Conservation (phyloP, 2,888 invertebrate species). For the Leuctra nigra region DNA sequence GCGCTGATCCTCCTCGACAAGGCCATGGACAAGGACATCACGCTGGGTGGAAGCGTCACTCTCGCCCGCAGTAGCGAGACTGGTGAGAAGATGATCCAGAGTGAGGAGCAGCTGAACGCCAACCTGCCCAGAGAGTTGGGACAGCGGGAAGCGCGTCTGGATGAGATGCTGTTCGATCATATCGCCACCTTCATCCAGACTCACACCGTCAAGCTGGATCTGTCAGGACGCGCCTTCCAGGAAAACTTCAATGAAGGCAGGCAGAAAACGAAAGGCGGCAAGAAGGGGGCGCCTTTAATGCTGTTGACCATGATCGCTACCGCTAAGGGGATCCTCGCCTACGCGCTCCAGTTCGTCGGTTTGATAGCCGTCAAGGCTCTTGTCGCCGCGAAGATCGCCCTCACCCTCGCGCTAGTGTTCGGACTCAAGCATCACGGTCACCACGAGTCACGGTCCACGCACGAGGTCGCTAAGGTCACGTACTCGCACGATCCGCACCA, state of each 20-base stretch:
- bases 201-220: slow-evolving; percentile 13
- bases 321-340: too few relatives aligned
- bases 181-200: slow-evolving; percentile 6
- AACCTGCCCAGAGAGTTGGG: slow-evolving; percentile 1
- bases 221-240: not conserved
- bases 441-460: too few relatives aligned
- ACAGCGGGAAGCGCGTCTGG: slow-evolving; percentile 6
- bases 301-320: too few relatives aligned
- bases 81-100: not conserved
- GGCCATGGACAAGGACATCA: slow-evolving; percentile 13
- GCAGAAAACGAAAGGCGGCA: too few relatives aligned
- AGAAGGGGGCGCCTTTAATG: too few relatives aligned
- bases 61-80: slow-evolving; percentile 7
- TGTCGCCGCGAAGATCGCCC: too few relatives aligned
- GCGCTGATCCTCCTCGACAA: slow-evolving; percentile 38
- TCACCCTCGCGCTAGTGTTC: too few relatives aligned
- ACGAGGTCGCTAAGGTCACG: too few relatives aligned
- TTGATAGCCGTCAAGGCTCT: too few relatives aligned
- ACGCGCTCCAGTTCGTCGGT: too few relatives aligned
- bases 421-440: too few relatives aligned
- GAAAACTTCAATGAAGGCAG: not conserved
- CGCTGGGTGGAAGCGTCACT: slow-evolving; percentile 17
- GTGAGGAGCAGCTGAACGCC: slow-evolving; percentile 15
- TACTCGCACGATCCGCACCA: too few relatives aligned
- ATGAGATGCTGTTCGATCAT: slow-evolving; percentile 15